A percentile compares a stretch with the other conserved stretches of the same genome.
phyloP scores from a whole-genome alignment of 2,113 vertebrate species.

The Scomber colias region DNA sequence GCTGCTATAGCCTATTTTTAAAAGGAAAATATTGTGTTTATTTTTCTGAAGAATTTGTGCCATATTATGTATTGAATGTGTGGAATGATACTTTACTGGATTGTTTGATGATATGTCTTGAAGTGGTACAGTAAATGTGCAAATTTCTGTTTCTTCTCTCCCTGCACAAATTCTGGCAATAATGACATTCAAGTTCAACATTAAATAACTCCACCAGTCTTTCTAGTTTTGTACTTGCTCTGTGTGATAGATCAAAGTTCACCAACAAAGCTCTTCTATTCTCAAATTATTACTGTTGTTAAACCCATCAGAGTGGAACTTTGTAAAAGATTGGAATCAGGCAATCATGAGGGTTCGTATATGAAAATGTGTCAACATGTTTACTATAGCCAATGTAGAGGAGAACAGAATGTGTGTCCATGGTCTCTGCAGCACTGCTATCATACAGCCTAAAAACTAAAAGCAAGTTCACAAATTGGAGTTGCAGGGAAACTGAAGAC shows the following conservation, averaged over 20 bases:
- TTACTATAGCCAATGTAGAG: not conserved
- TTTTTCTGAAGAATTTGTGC: slow-evolving; percentile 20
- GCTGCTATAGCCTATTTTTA: not conserved
- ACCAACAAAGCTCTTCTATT: not conserved
- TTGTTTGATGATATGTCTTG: not conserved
- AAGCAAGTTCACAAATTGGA: not conserved
- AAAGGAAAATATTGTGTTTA: slow-evolving; percentile 33
- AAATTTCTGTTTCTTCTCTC: slow-evolving; percentile 4
- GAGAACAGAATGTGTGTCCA: no score
- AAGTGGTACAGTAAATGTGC: not conserved
- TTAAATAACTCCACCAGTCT: not conserved
- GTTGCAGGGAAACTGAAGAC: slow-evolving; percentile 4
- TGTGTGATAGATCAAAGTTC: not conserved
- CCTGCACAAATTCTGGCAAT: not conserved
- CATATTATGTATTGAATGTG: not conserved
- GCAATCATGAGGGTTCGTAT: no score
- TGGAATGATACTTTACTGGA: slow-evolving; percentile 1
- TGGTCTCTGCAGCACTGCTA: not conserved
- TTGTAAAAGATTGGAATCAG: no score
- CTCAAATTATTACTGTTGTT: not conserved
- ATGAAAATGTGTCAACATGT: not conserved
- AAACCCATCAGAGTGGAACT: no score
- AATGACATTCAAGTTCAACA: not conserved
- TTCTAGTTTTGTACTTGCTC: not conserved
- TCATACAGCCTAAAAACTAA: not conserved